phyloP scores from a whole-genome alignment of 2,888 invertebrate genomes.

The Steinernema hermaphroditum region DNA sequence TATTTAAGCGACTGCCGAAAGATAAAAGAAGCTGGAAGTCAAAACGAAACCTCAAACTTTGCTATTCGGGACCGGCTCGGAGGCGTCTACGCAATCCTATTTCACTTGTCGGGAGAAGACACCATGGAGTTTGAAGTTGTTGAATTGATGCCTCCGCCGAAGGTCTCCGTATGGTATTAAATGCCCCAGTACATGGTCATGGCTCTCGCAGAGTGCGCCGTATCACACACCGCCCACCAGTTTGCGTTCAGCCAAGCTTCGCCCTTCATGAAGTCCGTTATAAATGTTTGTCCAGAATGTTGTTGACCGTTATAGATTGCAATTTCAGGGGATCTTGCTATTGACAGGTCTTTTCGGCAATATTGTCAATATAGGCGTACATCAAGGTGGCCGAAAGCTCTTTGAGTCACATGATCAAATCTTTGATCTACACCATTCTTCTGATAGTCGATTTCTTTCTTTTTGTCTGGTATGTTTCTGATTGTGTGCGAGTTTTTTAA shows the following conservation, averaged over 20 bases:
- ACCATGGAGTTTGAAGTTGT: not conserved
- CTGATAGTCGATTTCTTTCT: not conserved
- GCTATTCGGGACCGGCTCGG: not conserved
- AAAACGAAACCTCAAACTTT: too few relatives aligned
- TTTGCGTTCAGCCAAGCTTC: slow-evolving; percentile 29
- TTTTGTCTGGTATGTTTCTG: not conserved
- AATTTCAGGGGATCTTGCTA: not conserved
- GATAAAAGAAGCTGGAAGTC: not conserved
- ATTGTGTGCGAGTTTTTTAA: not conserved
- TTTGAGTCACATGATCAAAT: not conserved
- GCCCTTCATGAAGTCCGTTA: slow-evolving; percentile 28
- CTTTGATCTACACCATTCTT: not conserved
- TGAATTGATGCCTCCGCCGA: not conserved
- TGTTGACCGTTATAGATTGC: too few relatives aligned
- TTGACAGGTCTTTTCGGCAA: not conserved
- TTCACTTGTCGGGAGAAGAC: not conserved
- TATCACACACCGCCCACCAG: slow-evolving; percentile 13
- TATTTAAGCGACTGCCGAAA: not conserved
- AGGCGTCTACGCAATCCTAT: not conserved
- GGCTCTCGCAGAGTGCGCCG: not conserved
- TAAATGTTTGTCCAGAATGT: not conserved
- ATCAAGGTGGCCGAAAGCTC: not conserved
- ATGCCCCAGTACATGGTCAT: slow-evolving; percentile 16
- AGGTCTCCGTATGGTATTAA: not conserved
- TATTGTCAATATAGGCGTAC: not conserved